A percentile compares a stretch with the other conserved stretches of the same genome.
phyloP scores from a whole-genome alignment of 35 echinoderm and acorn worm genomes.

The Apostichopus parvimensis region DNA sequence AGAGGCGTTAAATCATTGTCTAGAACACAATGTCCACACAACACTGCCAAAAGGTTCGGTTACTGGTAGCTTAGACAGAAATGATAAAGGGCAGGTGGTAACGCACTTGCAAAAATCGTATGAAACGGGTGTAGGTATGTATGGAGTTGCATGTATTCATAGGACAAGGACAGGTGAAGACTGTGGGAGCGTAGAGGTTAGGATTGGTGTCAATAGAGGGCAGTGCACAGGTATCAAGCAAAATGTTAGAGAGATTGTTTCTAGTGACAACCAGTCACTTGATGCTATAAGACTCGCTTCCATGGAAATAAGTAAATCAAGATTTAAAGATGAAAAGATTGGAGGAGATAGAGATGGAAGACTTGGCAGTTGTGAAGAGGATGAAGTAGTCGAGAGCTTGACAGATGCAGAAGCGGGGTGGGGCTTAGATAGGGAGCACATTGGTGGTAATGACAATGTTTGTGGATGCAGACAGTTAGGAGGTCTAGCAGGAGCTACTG shows the following conservation, averaged over 20 bases:
- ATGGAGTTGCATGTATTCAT: conserved; percentile 7
- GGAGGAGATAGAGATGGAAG: neutral
- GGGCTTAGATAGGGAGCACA: too few relatives aligned
- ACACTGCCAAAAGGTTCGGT: neutral
- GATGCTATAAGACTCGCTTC: neutral
- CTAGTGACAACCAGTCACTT: neutral
- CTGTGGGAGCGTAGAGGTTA: conserved; percentile 5
- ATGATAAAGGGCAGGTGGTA: neutral
- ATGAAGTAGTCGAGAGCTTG: too few relatives aligned
- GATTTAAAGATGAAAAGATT: neutral
- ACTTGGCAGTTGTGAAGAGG: too few relatives aligned
- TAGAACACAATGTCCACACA: too few relatives aligned
- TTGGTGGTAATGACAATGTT: too few relatives aligned
- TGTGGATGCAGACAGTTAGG: too few relatives aligned
- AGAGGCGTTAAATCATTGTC: too few relatives aligned
- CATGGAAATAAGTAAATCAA: neutral
- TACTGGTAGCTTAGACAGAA: neutral
- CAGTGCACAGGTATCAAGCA: too few relatives aligned
- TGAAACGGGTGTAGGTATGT: neutral
- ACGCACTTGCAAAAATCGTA: neutral
- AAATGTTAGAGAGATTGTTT: too few relatives aligned
- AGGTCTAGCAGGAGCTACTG: too few relatives aligned
- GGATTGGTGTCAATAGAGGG: neutral
- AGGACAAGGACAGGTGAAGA: neutral
- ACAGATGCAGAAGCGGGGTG: too few relatives aligned